These are phyloP conservation scores for Cyphomyrus discorhynchus DNA, from an alignment of 2,113 vertebrate genomes.

Conservation along the genomic window DNA sequence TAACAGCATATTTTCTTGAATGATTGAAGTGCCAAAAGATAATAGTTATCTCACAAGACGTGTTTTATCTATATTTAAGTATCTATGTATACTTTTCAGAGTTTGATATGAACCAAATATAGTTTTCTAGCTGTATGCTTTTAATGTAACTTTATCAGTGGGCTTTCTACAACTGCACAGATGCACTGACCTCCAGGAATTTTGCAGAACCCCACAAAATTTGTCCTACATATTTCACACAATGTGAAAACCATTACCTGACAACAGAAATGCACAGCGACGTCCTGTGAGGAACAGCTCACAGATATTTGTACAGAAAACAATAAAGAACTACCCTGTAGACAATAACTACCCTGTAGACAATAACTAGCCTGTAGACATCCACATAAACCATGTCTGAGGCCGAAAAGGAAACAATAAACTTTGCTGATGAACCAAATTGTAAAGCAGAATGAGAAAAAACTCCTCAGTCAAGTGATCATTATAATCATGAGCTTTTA, in stretches of 20 bases:
- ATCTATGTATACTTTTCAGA: background rate
- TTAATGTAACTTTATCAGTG: background rate
- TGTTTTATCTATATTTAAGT: background rate
- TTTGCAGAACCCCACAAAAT: background rate
- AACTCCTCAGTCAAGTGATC: background rate
- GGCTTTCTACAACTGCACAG: background rate
- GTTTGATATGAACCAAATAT: background rate
- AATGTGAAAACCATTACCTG: background rate
- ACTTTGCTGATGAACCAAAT: background rate
- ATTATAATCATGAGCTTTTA: background rate
- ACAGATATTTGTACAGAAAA: background rate
- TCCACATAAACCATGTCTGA: background rate
- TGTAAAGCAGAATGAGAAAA: background rate
- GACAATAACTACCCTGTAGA: background rate
- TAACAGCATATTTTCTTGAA: background rate
- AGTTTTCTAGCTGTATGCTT: background rate
- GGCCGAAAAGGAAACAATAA: background rate
- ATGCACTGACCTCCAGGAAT: background rate
- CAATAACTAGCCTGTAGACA: background rate
- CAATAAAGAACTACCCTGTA: background rate
- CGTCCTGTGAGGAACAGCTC: background rate
- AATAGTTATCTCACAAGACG: background rate
- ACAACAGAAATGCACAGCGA: background rate
- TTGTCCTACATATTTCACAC: background rate
- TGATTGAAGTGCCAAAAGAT: background rate